These are phyloP conservation scores for Hestina assimilis DNA, from an alignment of 1,140 invertebrate species.

Conservation along the genomic window DNA sequence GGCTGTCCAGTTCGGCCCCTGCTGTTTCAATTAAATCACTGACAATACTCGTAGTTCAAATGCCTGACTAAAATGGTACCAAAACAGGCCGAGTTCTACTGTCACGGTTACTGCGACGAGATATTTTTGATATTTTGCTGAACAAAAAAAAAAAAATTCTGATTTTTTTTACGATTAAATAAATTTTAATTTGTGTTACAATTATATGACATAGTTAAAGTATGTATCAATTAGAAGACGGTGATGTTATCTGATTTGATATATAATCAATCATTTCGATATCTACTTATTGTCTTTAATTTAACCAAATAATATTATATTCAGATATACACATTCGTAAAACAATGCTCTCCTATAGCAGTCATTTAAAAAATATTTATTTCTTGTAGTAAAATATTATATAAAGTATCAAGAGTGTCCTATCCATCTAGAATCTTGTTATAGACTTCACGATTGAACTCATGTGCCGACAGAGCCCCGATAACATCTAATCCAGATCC, in stretches of 20 bases:
- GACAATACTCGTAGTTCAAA: slow-evolving; percentile 72
- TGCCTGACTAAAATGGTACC: slow-evolving; percentile 50
- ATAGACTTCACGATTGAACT: slow-evolving; percentile 56
- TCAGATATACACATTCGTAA: background rate
- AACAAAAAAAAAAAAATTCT: background rate
- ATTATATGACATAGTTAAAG: too few relatives aligned
- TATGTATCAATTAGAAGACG: too few relatives aligned
- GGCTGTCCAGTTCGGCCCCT: slow-evolving; percentile 46
- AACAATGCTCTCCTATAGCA: too few relatives aligned
- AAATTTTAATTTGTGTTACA: background rate
- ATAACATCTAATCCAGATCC: slow-evolving; percentile 73
- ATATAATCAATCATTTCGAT: too few relatives aligned
- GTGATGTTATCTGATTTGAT: too few relatives aligned
- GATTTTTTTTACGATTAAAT: background rate
- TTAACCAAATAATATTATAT: too few relatives aligned
- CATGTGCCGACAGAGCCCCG: slow-evolving; percentile 63
- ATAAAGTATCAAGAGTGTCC: slow-evolving; percentile 41
- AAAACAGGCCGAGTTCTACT: slow-evolving; percentile 48
- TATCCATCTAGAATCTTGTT: slow-evolving; percentile 48
- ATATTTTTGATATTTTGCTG: slow-evolving; percentile 42
- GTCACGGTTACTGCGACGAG: slow-evolving; percentile 22
- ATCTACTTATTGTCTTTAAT: too few relatives aligned
- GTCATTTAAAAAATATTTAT: too few relatives aligned
- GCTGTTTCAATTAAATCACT: slow-evolving; percentile 77
- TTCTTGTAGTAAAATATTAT: too few relatives aligned